Conservation (phyloP, 1,140 invertebrate genomes). For the Chlorops oryzae region DNA sequence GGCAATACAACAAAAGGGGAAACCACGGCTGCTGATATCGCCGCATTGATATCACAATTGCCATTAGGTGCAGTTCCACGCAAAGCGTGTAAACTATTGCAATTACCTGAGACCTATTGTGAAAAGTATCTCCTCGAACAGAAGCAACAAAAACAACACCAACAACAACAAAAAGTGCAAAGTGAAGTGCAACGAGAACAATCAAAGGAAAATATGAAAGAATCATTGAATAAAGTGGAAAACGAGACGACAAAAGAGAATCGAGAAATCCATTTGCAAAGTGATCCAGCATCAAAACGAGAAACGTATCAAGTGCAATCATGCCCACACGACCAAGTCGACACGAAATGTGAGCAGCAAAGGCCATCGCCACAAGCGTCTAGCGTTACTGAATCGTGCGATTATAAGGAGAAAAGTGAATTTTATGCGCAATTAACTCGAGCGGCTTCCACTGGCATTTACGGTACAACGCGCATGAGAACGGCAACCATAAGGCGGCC, state of each 20-base stretch:
- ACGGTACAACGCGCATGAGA: constrained; percentile 39
- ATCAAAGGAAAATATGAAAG: too few relatives aligned
- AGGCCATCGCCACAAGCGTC: constrained; percentile 11
- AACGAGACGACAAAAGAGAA: neutral
- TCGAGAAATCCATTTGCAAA: neutral
- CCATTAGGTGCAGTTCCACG: constrained; percentile 33
- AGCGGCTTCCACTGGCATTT: constrained; percentile 30
- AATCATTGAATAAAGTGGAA: too few relatives aligned
- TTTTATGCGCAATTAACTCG: constrained; percentile 27
- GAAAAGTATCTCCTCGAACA: constrained; percentile 10
- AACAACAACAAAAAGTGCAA: constrained; percentile 2
- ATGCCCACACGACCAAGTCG: too few relatives aligned
- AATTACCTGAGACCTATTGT: constrained; percentile 38
- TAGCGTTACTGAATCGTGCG: neutral
- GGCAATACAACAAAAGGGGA: constrained; percentile 17
- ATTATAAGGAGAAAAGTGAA: neutral
- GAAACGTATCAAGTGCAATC: too few relatives aligned
- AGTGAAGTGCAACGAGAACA: neutral
- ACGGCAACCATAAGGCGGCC: constrained; percentile 42
- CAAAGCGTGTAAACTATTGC: constrained; percentile 39
- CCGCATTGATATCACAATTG: too few relatives aligned
- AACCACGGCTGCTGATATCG: constrained; percentile 34
- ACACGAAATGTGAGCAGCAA: constrained; percentile 16
- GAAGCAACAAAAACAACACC: neutral
- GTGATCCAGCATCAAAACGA: neutral